These are phyloP conservation scores for Cyphomyrmex costatus DNA, from an alignment of 1,140 invertebrate genomes.

Conservation along the genomic window DNA sequence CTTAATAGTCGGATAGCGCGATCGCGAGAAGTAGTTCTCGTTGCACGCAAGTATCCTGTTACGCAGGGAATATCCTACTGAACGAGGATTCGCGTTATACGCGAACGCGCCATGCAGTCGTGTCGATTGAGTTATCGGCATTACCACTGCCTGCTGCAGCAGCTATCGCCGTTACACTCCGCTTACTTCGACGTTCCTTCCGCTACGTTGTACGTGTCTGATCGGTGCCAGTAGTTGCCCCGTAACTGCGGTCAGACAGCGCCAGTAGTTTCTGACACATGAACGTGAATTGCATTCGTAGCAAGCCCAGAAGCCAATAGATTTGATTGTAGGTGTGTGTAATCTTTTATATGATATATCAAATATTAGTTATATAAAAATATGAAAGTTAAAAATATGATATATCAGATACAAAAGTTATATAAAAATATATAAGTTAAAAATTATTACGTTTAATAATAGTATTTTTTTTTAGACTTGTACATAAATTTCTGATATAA, in stretches of 20 bases:
- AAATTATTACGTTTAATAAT: background rate
- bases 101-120: slow-evolving; percentile 27
- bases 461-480: background rate
- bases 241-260: slow-evolving; percentile 27
- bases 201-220: slow-evolving; percentile 43
- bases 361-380: too few relatives aligned
- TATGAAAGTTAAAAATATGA: too few relatives aligned
- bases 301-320: background rate
- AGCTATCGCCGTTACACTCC: slow-evolving; percentile 48
- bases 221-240: slow-evolving; percentile 32
- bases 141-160: slow-evolving; percentile 44
- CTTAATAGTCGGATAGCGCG: slow-evolving; percentile 55
- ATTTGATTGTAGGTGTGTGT: background rate
- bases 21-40: slow-evolving; percentile 1
- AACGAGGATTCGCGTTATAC: slow-evolving; percentile 31
- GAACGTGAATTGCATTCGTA: background rate
- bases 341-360: background rate
- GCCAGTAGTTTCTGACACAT: slow-evolving; percentile 28
- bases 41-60: slow-evolving; percentile 32
- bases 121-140: slow-evolving; percentile 61
- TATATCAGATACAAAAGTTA: too few relatives aligned
- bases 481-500: background rate
- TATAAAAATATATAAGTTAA: background rate
- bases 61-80: background rate
- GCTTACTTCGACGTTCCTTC: slow-evolving; percentile 47